Evolutionary conservation across 1,140 invertebrate genomes (phyloP).

Genomic region (Brachionus sp.): DNA sequence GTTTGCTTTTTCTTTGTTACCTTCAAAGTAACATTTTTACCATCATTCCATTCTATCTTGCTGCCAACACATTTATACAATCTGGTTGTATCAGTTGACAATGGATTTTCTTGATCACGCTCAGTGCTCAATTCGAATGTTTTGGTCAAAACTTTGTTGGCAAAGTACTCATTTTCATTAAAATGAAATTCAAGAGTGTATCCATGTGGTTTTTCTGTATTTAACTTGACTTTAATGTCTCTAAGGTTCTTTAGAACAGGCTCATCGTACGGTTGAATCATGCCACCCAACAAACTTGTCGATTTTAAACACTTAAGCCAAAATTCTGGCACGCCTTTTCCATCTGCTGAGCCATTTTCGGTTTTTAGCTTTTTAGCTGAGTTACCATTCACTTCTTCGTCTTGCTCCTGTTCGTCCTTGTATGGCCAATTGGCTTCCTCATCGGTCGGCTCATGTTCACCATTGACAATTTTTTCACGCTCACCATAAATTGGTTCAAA

Average conservation of each 20-base stretch:
- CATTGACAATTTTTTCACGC: slow-evolving; percentile 72
- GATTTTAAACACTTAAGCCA: slow-evolving; percentile 96
- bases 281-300: slow-evolving; percentile 79
- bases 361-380: slow-evolving; percentile 38
- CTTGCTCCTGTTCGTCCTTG: neutral
- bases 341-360: slow-evolving; percentile 51
- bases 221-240: slow-evolving; percentile 71
- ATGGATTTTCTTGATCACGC: slow-evolving; percentile 85
- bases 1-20: slow-evolving; percentile 97
- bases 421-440: slow-evolving; percentile 63
- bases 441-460: slow-evolving; percentile 81
- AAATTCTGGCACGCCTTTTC: slow-evolving; percentile 83
- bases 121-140: slow-evolving; percentile 88
- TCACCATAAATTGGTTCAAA: slow-evolving; percentile 72
- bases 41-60: slow-evolving; percentile 87
- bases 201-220: slow-evolving; percentile 59
- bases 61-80: slow-evolving; percentile 88
- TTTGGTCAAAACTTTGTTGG: slow-evolving; percentile 86
- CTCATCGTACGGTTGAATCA: slow-evolving; percentile 85
- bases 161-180: slow-evolving; percentile 88
- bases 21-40: slow-evolving; percentile 96
- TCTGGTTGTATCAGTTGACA: slow-evolving; percentile 94
- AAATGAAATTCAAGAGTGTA: slow-evolving; percentile 92
- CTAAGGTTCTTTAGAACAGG: slow-evolving; percentile 84
- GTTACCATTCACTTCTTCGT: slow-evolving; percentile 67